Percentiles rank a stretch among this genome's conserved stretches.
These are phyloP conservation scores for Dendropsophus ebraccatus DNA, from an alignment of 2,113 vertebrate species.

Conservation along the genomic window DNA sequence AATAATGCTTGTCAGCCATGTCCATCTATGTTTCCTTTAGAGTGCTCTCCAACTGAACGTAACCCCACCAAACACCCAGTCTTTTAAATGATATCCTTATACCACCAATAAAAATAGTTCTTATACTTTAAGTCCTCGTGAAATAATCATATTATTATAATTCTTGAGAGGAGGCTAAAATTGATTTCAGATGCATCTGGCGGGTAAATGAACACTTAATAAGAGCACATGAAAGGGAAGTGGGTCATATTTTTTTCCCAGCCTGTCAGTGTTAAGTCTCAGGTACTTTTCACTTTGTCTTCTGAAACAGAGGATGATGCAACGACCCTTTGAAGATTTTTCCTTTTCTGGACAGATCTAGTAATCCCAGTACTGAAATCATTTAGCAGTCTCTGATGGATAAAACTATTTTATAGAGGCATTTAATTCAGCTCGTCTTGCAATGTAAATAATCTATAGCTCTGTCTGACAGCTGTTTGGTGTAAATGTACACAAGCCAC, in stretches of 20 bases:
- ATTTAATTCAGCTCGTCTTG: conserved; percentile 29
- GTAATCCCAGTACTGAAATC: conserved; percentile 20
- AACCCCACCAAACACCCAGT: neutral
- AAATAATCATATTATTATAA: neutral
- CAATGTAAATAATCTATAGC: conserved; percentile 30
- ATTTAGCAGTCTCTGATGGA: conserved; percentile 34
- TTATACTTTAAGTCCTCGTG: conserved; percentile 12
- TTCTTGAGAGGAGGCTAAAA: conserved; percentile 23
- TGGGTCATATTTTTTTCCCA: neutral
- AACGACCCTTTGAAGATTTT: conserved; percentile 51
- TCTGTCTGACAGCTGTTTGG: conserved; percentile 25
- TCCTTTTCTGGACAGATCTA: conserved; percentile 1
- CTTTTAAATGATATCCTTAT: neutral
- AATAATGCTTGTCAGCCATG: too few relatives aligned
- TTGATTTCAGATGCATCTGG: conserved; percentile 21
- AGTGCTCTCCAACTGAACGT: neutral
- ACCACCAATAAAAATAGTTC: neutral
- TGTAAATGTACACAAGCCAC: conserved; percentile 12
- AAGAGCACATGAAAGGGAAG: conserved; percentile 32
- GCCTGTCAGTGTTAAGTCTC: conserved; percentile 40
- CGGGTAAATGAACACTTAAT: conserved; percentile 29
- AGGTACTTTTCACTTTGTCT: conserved; percentile 34
- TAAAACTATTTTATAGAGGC: neutral
- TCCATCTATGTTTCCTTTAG: too few relatives aligned
- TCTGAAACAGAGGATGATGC: conserved; percentile 27